Evolutionary conservation across 1,140 invertebrate species (phyloP), one percentile per base, ranked within the genome.

Genomic region (Drosophila leontia): DNA sequence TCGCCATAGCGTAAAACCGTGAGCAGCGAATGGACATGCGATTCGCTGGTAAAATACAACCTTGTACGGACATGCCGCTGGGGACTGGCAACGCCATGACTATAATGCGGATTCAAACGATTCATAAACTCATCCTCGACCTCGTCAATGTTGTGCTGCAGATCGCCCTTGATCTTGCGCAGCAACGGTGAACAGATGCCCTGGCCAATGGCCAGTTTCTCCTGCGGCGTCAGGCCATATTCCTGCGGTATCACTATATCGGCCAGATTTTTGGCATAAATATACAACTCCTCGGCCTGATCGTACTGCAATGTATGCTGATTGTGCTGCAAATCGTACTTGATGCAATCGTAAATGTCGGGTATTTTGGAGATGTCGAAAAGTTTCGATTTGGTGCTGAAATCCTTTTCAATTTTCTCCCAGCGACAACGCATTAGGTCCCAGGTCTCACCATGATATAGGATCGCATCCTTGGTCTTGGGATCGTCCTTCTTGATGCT

Each of bases 231-330:
- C 70, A 99, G 94, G 12, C 99, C 99, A 93, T 99, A 99, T 94
- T 99, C 99, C 96, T 99, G 99, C 34, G 99, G 99, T 93, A 99
- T 99, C 5, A 99, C 98, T 82, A 99, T 98, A 93, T 99, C 99
- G 3, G 98, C 98, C 64, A 99, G 93, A 91, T 98, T 98, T 93
- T 99, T 99, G 0, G 98, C 97, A 93, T 97, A 97, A 39, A 97
- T 97, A 91, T 99, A 99, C 19, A 99, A 94, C 92, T 99, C 98
- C 92, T 99, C 97, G 1, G 98, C 96, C 91, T 98, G 95, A 82
- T 98, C 96, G 93, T 99, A 99, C 92, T 99, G 97, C 80, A 99
- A 92, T 1, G 97, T 98, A 91, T 98, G 96, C 88, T 98, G 97
- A 93, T 99, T 99, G 91, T 99, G 99, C 90, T 99, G 99, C 65